Base-by-base conservation (phyloP, 1,140 invertebrate genomes). In the Copidosoma floridanum region DNA sequence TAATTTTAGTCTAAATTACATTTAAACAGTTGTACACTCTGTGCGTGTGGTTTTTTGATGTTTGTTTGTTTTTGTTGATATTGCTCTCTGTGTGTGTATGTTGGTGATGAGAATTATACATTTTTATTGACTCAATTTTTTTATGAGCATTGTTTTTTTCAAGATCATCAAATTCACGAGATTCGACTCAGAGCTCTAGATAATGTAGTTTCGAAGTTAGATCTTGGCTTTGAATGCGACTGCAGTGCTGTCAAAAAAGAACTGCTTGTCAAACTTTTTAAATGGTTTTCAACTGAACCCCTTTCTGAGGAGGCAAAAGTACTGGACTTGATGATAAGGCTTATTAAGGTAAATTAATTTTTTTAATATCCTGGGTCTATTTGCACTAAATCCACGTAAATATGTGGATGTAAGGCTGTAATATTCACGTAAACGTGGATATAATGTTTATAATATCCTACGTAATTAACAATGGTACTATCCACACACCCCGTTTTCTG, bases 261-360 rank as follows among this genome's bases (percentile, higher is more conserved):
- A 54, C 68, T 82, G 37, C 65, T 82, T 21, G 40, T 67, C 1
- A 74, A 77, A 54, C 58, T 82, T n/a, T 71, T 82, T 23, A 72
- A 75, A 27, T 82, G 80, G 80, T 82, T 82, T 64, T 62, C 71
- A 1, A 77, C 72, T 58, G 68, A 76, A 1, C 66, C 55, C n/a
- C 32, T 62, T 14, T 65, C 70, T 0, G 64, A 71, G 21, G 69
- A 74, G 44, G 72, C 74, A 46, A 73, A 76, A 64, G 78, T 76
- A 56, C 62, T 82, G 24, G 65, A 81, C 56, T 71, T 81, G 48
- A 66, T 82, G 14, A 54, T 71, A 11, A 58, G 47, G 35, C 44
- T 82, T 27, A 56, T 75, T 21, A 74, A 80, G 72, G 80, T 82
- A 72, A 63, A 46, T 55, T 37, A 50, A 50, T 52, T 40, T 47